phyloP scores from a whole-genome alignment of 1,140 invertebrate genomes.

The Sarcophaga peregrina region DNA sequence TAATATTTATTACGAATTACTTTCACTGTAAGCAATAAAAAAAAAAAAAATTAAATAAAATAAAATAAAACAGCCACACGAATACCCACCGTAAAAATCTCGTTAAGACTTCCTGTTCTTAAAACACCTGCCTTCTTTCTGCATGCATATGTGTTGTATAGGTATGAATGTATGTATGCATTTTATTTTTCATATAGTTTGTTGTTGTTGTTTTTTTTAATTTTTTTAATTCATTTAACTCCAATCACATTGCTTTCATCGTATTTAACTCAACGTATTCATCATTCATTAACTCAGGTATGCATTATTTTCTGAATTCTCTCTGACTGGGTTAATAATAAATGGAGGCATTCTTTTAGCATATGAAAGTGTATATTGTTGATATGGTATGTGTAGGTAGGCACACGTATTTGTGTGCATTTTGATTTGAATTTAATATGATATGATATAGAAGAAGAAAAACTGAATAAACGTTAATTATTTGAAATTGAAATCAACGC shows the following conservation, averaged over 20 bases:
- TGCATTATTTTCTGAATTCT: background rate
- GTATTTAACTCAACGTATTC: background rate
- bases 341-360: background rate
- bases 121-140: background rate
- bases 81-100: background rate
- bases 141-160: background rate
- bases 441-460: background rate
- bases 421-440: background rate
- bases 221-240: background rate
- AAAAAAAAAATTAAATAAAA: too few species aligned
- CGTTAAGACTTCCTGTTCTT: constrained; percentile 21
- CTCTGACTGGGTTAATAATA: constrained; percentile 19
- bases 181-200: too few species aligned
- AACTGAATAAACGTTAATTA: background rate
- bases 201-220: too few species aligned
- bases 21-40: background rate
- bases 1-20: constrained; percentile 23
- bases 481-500: background rate
- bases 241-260: background rate
- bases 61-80: too few species aligned
- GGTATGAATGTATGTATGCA: too few species aligned
- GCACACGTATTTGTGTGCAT: background rate
- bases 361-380: background rate
- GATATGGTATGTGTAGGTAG: too few species aligned
- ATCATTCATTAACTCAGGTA: background rate